Evolutionary conservation across 2,113 vertebrate genomes (phyloP).

Genomic region (Pelobates fuscus): DNA sequence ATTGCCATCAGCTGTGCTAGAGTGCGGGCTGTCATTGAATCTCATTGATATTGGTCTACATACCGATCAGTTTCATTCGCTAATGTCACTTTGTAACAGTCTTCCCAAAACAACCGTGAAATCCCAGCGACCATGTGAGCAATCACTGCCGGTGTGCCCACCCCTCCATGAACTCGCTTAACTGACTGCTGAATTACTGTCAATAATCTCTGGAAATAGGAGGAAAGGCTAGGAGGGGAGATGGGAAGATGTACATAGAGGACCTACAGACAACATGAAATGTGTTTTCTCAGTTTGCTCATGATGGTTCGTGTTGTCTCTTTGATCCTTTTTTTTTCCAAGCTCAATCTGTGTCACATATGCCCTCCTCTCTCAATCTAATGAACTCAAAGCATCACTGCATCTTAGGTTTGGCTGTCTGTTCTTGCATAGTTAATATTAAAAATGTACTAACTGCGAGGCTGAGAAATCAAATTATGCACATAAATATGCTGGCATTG

Average conservation of each 20-base stretch:
- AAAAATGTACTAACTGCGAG: constrained; percentile 88
- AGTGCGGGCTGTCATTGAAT: too few relatives aligned
- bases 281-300: constrained; percentile 38
- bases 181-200: constrained; percentile 52
- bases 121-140: neutral
- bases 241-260: constrained; percentile 42
- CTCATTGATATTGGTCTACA: neutral
- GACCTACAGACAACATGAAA: constrained; percentile 57
- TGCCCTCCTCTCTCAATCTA: constrained; percentile 83
- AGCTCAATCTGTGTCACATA: constrained; percentile 69
- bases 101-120: neutral
- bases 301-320: constrained; percentile 55
- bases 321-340: constrained; percentile 62
- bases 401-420: constrained; percentile 79
- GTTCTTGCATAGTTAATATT: constrained; percentile 85
- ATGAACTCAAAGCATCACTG: constrained; percentile 81
- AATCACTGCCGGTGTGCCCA: neutral
- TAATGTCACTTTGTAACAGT: neutral
- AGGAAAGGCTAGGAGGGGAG: constrained; percentile 22
- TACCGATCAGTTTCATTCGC: neutral
- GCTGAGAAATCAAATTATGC: constrained; percentile 90
- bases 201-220: constrained; percentile 46
- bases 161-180: constrained; percentile 43
- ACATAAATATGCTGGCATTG: constrained; percentile 88
- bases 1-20: too few relatives aligned